Evolutionary conservation across 2,888 invertebrate genomes (phyloP).

Genomic region (Pristionchus arcanus): DNA sequence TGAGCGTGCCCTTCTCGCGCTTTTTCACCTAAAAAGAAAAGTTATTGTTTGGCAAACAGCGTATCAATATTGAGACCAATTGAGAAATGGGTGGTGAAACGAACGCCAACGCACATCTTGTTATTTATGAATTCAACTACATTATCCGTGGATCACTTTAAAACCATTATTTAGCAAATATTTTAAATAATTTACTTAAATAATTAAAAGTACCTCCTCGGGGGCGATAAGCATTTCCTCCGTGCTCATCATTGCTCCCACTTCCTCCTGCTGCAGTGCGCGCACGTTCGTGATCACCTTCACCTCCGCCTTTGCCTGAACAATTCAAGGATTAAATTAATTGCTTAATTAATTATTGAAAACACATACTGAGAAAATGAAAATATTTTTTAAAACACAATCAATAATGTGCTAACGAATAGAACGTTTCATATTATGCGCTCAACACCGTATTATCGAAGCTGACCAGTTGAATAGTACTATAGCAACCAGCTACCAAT

Average conservation of each 20-base stretch:
- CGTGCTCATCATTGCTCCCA: constrained; percentile 52
- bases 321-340: background rate
- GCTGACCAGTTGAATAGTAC: no score
- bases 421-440: no score
- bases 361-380: no score
- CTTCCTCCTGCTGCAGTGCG: constrained; percentile 47
- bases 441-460: no score
- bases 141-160: background rate
- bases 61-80: no score
- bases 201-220: constrained; percentile 10
- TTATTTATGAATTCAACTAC: no score
- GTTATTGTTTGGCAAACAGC: background rate
- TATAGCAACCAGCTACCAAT: no score
- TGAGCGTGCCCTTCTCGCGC: constrained; percentile 53
- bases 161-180: background rate
- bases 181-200: background rate
- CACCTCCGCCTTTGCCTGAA: constrained; percentile 51
- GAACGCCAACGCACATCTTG: no score
- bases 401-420: no score
- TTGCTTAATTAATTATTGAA: background rate
- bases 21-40: constrained; percentile 22
- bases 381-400: no score
- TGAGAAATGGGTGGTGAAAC: no score
- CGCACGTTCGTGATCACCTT: constrained; percentile 48
- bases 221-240: constrained; percentile 53